These are phyloP conservation scores for Anastatus disparis DNA, from an alignment of 1,140 invertebrate genomes.

Conservation along the genomic window DNA sequence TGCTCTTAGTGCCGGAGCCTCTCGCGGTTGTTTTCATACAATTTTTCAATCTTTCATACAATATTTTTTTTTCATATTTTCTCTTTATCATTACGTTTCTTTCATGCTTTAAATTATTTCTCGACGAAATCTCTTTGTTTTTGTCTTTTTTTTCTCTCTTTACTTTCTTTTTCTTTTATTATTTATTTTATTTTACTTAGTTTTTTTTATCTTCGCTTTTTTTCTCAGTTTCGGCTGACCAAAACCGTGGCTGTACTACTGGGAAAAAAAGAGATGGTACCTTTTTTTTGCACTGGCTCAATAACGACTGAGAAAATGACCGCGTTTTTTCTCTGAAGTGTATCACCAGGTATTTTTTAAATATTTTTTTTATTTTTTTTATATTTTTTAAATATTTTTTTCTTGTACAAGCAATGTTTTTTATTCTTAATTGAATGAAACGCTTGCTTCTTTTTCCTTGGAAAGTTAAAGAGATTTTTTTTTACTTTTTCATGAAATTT, in stretches of 20 bases:
- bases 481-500: constrained; percentile 18
- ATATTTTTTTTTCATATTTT: constrained; percentile 23
- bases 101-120: too few species aligned
- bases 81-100: constrained; percentile 29
- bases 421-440: neutral
- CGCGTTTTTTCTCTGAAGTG: constrained; percentile 63
- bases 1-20: constrained; percentile 58
- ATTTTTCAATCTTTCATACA: constrained; percentile 3
- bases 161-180: neutral
- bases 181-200: constrained; percentile 5
- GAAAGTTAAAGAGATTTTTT: neutral
- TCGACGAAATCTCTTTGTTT: constrained; percentile 31
- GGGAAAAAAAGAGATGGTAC: neutral
- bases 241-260: constrained; percentile 29
- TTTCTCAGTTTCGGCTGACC: constrained; percentile 7
- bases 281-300: constrained; percentile 47
- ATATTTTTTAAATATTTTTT: neutral
- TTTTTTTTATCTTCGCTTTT: too few species aligned
- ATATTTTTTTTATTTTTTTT: too few species aligned
- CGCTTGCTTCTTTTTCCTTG: too few species aligned
- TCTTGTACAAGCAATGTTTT: neutral
- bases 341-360: too few species aligned
- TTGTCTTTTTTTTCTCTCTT: neutral
- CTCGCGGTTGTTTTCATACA: constrained; percentile 40
- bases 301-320: constrained; percentile 64